Evolutionary conservation across 2,888 invertebrate species (phyloP).

Genomic region (Hirtodrosophila alboralis): DNA sequence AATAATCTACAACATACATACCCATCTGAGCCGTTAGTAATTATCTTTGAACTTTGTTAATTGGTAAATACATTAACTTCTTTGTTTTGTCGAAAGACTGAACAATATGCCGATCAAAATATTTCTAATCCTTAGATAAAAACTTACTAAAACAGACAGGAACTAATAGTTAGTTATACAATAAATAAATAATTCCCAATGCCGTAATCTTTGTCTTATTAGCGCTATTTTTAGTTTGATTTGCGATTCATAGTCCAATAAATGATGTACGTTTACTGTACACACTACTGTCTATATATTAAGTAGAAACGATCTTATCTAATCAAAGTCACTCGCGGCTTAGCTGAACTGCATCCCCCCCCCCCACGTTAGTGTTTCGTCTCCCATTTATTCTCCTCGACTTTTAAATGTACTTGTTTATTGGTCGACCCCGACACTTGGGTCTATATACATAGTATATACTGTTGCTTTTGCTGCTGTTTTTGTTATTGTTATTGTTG

Average conservation of each 20-base stretch:
- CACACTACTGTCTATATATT: not conserved
- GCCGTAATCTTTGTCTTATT: not conserved
- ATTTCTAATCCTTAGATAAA: too few species aligned
- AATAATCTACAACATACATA: too few species aligned
- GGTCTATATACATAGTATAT: conserved; percentile 64
- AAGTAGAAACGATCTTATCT: conserved; percentile 32
- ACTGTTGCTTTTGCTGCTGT: conserved; percentile 33
- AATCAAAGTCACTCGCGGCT: conserved; percentile 39
- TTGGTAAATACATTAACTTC: too few species aligned
- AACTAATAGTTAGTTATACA: too few species aligned
- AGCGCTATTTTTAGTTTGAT: conserved; percentile 2
- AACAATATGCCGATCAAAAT: too few species aligned
- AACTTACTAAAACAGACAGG: too few species aligned
- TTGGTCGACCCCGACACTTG: conserved; percentile 64
- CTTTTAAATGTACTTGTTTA: conserved; percentile 59
- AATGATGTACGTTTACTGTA: not conserved
- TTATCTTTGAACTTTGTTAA: too few species aligned
- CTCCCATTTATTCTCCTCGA: conserved; percentile 21
- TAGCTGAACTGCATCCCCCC: conserved; percentile 8
- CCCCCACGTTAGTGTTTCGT: not conserved
- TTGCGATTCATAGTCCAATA: conserved; percentile 6
- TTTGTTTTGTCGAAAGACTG: too few species aligned
- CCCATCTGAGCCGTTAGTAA: too few species aligned
- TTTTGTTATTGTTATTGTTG: conserved; percentile 23
- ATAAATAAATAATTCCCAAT: too few species aligned